Base-by-base conservation (phyloP, 1,140 invertebrate genomes). In the Mamestra configurata region DNA sequence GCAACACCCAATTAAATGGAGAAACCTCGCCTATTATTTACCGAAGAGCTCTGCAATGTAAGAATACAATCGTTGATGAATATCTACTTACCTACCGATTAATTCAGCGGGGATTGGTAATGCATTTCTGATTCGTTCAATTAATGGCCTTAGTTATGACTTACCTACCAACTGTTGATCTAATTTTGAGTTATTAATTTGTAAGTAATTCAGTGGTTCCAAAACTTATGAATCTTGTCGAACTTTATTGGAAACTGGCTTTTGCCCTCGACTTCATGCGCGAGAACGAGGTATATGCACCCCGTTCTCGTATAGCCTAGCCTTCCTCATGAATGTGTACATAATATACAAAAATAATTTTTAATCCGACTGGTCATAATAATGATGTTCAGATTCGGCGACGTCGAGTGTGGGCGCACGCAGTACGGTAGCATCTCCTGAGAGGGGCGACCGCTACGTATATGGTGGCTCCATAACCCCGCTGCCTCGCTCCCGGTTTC, bases 381-480 rank as follows among this genome's bases (percentile, higher is more conserved):
- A 49, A 13, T 49, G 15, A 13, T 5, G 6, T 49, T 3, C 79
- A 92, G 91, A 94, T 75, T 91, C 92, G 15, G 88, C 90, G 22
- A 79, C 75, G 15, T 88, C 87, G 15, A 22, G n/a, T 18, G 31
- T 81, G 20, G 84, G 81, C 15, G 40, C 70, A 7, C 88, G 93
- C 31, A 91, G 85, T 76, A 93, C 92, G 0, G 88, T 94, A 1
- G 83, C 84, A 3, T 90, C 92, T 18, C 91, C 90, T 64, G 90
- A 92, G 76, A 89, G 86, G 27, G 68, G 85, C 11, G 90, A 94
- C 80, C 90, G 94, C 61, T 95, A 95, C 82, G 90, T 94, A 37
- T 95, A 96, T 82, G 92, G 93, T 11, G 95, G 95, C 1, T 95
- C 95, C 53, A 87, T 95, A 31, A 96, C 95, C 31, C 95, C 95